phyloP scores from a whole-genome alignment of 2,797 vertebrate species.

The Spinus olivaceus region DNA sequence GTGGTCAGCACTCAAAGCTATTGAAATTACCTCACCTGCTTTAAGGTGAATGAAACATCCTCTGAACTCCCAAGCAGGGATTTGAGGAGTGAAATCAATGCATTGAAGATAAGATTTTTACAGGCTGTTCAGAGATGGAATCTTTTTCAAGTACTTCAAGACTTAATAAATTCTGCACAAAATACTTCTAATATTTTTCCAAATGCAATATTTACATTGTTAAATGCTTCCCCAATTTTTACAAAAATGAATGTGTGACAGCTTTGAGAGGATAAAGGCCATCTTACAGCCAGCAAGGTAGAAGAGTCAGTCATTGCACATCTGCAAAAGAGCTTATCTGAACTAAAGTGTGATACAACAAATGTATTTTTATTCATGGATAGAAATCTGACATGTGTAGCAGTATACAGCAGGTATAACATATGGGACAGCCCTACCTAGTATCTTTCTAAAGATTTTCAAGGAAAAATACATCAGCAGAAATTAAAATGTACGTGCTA shows the following conservation, averaged over 20 bases:
- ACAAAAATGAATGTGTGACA: not conserved
- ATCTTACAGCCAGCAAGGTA: not conserved
- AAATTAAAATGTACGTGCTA: not conserved
- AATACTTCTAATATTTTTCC: not conserved
- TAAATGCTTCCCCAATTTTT: not conserved
- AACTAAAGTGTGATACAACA: not conserved
- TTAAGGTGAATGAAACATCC: not conserved
- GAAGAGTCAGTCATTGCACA: not conserved
- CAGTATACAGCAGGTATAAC: not conserved
- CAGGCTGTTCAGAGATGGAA: not conserved
- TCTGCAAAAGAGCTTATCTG: not conserved
- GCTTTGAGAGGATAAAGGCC: not conserved
- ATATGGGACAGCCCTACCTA: not conserved
- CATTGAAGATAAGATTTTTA: not conserved
- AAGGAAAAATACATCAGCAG: not conserved
- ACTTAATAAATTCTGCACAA: not conserved
- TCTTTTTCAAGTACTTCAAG: not conserved
- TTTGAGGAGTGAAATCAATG: not conserved
- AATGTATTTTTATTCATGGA: not conserved
- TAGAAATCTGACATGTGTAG: not conserved
- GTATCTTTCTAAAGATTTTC: not conserved
- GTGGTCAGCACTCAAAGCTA: not conserved
- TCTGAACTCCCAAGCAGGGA: not conserved
- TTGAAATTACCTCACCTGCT: not conserved
- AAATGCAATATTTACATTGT: not conserved